A percentile compares a stretch with the other conserved stretches of the same genome.
phyloP scores from a whole-genome alignment of 2,888 invertebrate species.

The Scaptomyza polygonia region DNA sequence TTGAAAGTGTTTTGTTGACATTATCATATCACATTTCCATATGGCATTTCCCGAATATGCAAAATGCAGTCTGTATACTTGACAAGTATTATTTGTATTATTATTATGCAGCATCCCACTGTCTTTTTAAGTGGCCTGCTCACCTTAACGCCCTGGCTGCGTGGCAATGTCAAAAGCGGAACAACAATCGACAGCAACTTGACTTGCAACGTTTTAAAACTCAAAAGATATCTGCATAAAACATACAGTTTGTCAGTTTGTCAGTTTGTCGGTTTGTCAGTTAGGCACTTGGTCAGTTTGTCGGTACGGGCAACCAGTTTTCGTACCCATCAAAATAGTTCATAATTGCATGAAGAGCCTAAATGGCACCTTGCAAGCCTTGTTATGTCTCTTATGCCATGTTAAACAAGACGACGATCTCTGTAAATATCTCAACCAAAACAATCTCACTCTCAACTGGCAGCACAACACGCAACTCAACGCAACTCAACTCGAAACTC shows the following conservation, averaged over 20 bases:
- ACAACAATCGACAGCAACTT: conserved; percentile 31
- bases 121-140: conserved; percentile 37
- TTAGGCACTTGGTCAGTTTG: conserved; percentile 18
- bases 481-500: conserved; percentile 14
- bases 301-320: conserved; percentile 49
- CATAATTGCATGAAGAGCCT: conserved; percentile 65
- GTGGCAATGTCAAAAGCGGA: conserved; percentile 44
- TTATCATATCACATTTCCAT: conserved; percentile 55
- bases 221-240: conserved; percentile 45
- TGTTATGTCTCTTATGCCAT: conserved; percentile 53
- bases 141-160: conserved; percentile 56
- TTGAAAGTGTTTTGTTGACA: conserved; percentile 41
- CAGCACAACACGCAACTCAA: conserved; percentile 8
- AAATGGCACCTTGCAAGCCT: conserved; percentile 73
- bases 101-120: conserved; percentile 49
- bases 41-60: conserved; percentile 14
- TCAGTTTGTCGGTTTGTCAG: conserved; percentile 6
- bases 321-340: conserved; percentile 66
- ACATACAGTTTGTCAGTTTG: conserved; percentile 15
- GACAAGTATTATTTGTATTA: no score
- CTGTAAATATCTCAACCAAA: conserved; percentile 13
- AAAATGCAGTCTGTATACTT: conserved; percentile 6
- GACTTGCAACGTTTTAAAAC: conserved; percentile 26
- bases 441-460: conserved; percentile 14
- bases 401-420: conserved; percentile 58